phyloP scores from a whole-genome alignment of 2,113 vertebrate species.

The Prionailurus viverrinus region DNA sequence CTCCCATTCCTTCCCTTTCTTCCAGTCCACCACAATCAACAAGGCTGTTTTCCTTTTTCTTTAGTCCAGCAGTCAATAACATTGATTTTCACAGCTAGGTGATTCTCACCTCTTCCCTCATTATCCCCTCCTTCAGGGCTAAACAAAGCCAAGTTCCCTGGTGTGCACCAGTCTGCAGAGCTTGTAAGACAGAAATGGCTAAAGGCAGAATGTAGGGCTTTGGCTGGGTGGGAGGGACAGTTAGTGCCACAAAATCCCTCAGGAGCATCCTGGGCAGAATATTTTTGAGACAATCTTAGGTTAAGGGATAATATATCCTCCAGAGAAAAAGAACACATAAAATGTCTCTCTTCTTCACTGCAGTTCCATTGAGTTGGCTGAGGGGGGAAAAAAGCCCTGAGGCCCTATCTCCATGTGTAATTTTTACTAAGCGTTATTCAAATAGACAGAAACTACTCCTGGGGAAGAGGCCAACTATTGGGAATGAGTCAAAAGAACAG shows the following conservation, averaged over 20 bases:
- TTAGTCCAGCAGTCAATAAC: slow-evolving; percentile 63
- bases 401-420: slow-evolving; percentile 1
- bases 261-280: slow-evolving; percentile 22
- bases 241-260: background rate
- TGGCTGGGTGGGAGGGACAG: background rate
- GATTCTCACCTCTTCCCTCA: slow-evolving; percentile 75
- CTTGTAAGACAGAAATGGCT: slow-evolving; percentile 56
- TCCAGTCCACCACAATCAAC: background rate
- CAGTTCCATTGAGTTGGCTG: background rate
- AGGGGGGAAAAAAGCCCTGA: background rate
- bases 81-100: slow-evolving; percentile 69
- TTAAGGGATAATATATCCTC: slow-evolving; percentile 63
- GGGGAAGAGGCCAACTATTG: background rate
- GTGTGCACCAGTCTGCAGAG: background rate
- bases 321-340: background rate
- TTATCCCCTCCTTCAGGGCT: slow-evolving; percentile 75
- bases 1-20: background rate
- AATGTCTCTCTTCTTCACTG: slow-evolving; percentile 11
- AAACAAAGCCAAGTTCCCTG: slow-evolving; percentile 65
- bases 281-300: slow-evolving; percentile 41
- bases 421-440: slow-evolving; percentile 47
- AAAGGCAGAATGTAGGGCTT: slow-evolving; percentile 46
- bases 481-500: background rate
- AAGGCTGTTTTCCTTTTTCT: slow-evolving; percentile 41
- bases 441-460: slow-evolving; percentile 20